These are phyloP conservation scores for Calameuta pallipes DNA, from an alignment of 2,888 invertebrate species.

Conservation along the genomic window DNA sequence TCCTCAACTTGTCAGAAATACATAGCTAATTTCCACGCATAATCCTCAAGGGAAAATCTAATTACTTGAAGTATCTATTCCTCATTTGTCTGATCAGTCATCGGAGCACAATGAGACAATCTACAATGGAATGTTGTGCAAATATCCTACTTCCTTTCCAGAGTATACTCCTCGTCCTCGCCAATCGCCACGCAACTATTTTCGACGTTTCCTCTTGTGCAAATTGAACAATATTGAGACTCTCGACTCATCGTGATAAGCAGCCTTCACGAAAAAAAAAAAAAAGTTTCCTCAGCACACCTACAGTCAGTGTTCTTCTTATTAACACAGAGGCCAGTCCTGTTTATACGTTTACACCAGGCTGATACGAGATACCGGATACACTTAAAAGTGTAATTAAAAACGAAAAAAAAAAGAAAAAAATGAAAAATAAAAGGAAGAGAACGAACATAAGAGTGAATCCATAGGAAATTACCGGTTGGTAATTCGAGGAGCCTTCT, in stretches of 20 bases:
- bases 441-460: not conserved
- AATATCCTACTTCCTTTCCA: not conserved
- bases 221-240: not conserved
- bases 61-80: not conserved
- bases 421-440: not conserved
- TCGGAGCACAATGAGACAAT: not conserved
- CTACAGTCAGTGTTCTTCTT: not conserved
- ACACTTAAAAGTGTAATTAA: not conserved
- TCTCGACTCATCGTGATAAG: not conserved
- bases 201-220: not conserved
- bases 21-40: not conserved
- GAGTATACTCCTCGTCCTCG: not conserved
- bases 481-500: not conserved
- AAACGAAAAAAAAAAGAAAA: not conserved
- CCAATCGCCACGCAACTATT: not conserved
- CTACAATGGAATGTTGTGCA: not conserved
- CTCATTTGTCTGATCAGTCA: not conserved
- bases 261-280: not conserved
- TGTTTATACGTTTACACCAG: not conserved
- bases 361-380: not conserved
- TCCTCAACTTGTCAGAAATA: not conserved
- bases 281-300: not conserved
- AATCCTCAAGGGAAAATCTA: not conserved
- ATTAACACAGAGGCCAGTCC: not conserved
- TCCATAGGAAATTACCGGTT: not conserved